These are phyloP conservation scores for Raja brachyura DNA, from an alignment of 2,113 vertebrate genomes.

Conservation along the genomic window DNA sequence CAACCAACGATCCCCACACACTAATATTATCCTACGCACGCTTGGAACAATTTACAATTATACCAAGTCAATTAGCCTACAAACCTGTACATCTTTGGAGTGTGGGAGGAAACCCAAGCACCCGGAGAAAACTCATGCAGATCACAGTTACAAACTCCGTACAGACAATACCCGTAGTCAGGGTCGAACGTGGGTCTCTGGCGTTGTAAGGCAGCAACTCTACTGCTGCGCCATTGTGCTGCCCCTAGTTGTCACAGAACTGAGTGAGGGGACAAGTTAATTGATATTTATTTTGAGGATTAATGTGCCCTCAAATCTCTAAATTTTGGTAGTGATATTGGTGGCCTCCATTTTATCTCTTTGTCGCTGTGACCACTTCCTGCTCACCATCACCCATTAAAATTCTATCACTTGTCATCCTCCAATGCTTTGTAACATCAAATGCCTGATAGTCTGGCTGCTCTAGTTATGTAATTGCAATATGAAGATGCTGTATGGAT, in stretches of 20 bases:
- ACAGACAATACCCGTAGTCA: too few species aligned
- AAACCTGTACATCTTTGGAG: too few species aligned
- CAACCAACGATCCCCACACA: too few species aligned
- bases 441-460: neutral
- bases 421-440: neutral
- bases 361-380: neutral
- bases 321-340: neutral
- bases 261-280: neutral
- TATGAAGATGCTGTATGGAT: neutral
- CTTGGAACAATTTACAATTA: too few species aligned
- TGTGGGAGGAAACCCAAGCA: too few species aligned
- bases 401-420: neutral
- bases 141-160: too few species aligned
- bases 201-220: too few species aligned
- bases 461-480: neutral
- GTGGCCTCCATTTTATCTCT: neutral
- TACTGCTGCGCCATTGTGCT: too few species aligned
- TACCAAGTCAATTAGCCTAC: too few species aligned
- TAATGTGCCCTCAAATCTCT: neutral
- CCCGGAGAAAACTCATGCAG: too few species aligned
- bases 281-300: neutral
- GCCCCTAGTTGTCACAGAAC: neutral
- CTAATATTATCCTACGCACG: too few species aligned
- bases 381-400: neutral
- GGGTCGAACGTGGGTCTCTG: too few species aligned